Base-by-base conservation (phyloP, 2,113 vertebrate genomes). In the Alectura lathami region DNA sequence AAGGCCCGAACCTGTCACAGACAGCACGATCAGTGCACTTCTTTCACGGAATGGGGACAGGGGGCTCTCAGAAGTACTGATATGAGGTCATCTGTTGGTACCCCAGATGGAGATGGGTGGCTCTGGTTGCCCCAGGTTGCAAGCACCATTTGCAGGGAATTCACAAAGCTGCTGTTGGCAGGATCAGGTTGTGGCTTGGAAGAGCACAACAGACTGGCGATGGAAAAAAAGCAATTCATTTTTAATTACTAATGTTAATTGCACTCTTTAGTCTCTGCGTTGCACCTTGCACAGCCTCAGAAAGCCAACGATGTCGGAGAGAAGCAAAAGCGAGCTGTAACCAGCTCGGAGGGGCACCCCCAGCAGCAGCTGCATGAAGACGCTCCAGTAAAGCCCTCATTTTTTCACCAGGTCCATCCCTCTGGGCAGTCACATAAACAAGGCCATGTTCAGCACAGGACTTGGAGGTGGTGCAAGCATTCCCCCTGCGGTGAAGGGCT, bases 191-290 rank as follows among this genome's bases (percentile, higher is more conserved):
- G 0, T 18, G 6, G 3, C 51, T 32, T 51, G 7, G 14, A 48
- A 45, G 34, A 64, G 30, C 29, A 29, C 48, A 38, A 7, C 2
- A 70, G 9, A 32, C 8, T 14, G 7, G 29, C 50, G 57, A 36
- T 0, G 42, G 42, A 38, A 40, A n/a, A 89, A 85, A 91, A 5
- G 45, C 53, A 62, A 7, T 27, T 48, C 7, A 7, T 8, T 64
- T 91, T 94, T 72, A 94, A 94, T 91, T 79, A 93, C 95, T 89
- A 3, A 94, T 21, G 88, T 30, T 89, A 87, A 89, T 91, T 40
- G 51, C 1, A 1, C 84, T 34, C 47, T 51, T 73, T 17, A 38
- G 64, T 32, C 68, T 48, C 87, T 1, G 17, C 0, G 0, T n/a
- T 69, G 53, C 47, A 5, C 42, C 82, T 26, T 34, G 47, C 42